Conservation (phyloP, 2,888 invertebrate genomes). For the Drosophila bunnanda region DNA sequence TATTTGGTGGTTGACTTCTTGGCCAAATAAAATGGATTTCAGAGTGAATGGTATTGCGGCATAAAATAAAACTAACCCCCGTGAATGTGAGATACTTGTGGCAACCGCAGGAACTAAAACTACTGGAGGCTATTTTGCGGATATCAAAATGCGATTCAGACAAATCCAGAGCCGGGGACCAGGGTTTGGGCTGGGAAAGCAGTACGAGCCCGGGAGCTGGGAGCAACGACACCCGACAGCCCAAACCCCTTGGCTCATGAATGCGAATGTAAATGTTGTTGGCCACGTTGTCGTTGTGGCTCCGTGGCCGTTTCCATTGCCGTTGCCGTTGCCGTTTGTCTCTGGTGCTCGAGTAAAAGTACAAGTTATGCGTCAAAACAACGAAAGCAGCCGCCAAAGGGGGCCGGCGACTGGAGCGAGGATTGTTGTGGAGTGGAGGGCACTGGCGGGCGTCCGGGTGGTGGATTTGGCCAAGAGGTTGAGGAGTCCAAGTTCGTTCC, state of each 20-base stretch:
- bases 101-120: slow-evolving; percentile 32
- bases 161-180: slow-evolving; percentile 21
- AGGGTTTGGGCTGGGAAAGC: slow-evolving; percentile 1
- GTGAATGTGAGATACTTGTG: neutral
- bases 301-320: neutral
- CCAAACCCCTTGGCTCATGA: slow-evolving; percentile 52
- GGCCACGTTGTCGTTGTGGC: slow-evolving; percentile 37
- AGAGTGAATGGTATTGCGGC: slow-evolving; percentile 47
- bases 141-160: slow-evolving; percentile 66
- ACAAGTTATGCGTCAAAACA: slow-evolving; percentile 57
- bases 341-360: slow-evolving; percentile 61
- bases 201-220: neutral
- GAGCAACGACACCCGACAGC: slow-evolving; percentile 22
- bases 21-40: slow-evolving; percentile 41
- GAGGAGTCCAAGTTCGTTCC: slow-evolving; percentile 64
- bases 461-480: slow-evolving; percentile 2
- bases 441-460: neutral
- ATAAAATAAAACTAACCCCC: slow-evolving; percentile 39
- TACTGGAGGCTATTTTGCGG: slow-evolving; percentile 71
- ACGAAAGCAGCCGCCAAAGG: slow-evolving; percentile 30
- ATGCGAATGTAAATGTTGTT: slow-evolving; percentile 56
- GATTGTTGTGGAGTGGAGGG: neutral
- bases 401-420: slow-evolving; percentile 1
- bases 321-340: slow-evolving; percentile 31
- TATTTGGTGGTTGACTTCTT: slow-evolving; percentile 47